phyloP scores from a whole-genome alignment of 30 jellyfish, hydroid and myxozoan species.

The Nemopilema nomurai region DNA sequence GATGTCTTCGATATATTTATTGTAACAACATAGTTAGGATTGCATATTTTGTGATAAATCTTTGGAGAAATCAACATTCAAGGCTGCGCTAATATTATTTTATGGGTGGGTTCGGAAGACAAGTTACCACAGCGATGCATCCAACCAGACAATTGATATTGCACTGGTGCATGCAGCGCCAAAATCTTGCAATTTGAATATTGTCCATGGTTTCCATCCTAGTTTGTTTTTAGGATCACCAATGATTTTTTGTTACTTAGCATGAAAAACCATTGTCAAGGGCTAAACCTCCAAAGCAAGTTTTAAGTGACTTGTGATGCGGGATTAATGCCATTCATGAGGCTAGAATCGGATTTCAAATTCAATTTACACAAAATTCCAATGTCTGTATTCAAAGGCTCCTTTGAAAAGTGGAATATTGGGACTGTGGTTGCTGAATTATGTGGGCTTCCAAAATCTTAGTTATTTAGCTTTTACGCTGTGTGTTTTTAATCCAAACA shows the following conservation, averaged over 20 bases:
- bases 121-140: background rate
- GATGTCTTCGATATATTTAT: background rate
- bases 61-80: background rate
- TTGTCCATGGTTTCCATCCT: background rate
- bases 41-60: background rate
- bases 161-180: background rate
- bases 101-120: background rate
- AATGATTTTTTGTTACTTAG: background rate
- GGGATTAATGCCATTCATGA: background rate
- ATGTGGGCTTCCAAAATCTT: background rate
- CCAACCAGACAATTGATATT: background rate
- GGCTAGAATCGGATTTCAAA: constrained; percentile 4
- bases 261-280: background rate
- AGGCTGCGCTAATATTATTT: background rate
- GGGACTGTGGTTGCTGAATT: background rate
- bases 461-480: background rate
- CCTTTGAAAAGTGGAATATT: background rate
- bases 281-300: background rate
- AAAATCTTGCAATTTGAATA: background rate
- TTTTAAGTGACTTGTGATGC: background rate
- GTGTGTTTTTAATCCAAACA: background rate
- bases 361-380: background rate
- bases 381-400: background rate
- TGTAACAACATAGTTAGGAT: background rate
- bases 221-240: background rate